Base-by-base conservation (phyloP, 1,140 invertebrate genomes). In the Drosophila sp. region DNA sequence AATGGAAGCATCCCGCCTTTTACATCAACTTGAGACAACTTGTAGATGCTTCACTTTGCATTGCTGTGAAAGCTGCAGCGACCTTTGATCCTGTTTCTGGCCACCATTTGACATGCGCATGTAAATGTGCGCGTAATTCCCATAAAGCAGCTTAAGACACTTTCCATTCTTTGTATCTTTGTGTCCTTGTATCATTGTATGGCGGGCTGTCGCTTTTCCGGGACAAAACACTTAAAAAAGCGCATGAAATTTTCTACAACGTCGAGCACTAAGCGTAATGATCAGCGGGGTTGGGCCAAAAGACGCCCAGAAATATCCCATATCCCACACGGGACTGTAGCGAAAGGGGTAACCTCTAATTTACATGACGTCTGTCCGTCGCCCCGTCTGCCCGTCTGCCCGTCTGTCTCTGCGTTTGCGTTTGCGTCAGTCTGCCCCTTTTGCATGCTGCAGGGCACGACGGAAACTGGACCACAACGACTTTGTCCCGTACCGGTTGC, bases 131-230 rank as follows among this genome's bases (percentile, higher is more conserved):
- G 48, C 66, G 72, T 89, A 89, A 89, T 89, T 89, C 83, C 80
- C 79, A 76, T 89, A 89, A 89, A 89, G 84, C 84, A 82, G 84
- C 83, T 89, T 89, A 89, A 72, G 79, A 80, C 79, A 89, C 84
- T 77, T 89, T 76, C 63, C 62, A 54, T 46, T 66, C 59, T n/a
- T n/a, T n/a, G n/a, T n/a, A n/a, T n/a, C n/a, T n/a, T n/a, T n/a
- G n/a, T n/a, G n/a, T n/a, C n/a, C n/a, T n/a, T n/a, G n/a, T n/a
- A n/a, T n/a, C 63, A 57, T 72, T 76, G 40, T 53, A 13, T 29
- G 50, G 50, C 14, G 7, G 34, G 25, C 58, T 63, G 32, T 58
- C 63, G 64, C 73, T 81, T 87, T 87, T 87, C 78, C 78, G 78
- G 51, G 14, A 76, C 58, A 73, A 87, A 82, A 84, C 83, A 89